Conservation (phyloP, 2,113 vertebrate genomes). For the Ornithorhynchus anatinus region DNA sequence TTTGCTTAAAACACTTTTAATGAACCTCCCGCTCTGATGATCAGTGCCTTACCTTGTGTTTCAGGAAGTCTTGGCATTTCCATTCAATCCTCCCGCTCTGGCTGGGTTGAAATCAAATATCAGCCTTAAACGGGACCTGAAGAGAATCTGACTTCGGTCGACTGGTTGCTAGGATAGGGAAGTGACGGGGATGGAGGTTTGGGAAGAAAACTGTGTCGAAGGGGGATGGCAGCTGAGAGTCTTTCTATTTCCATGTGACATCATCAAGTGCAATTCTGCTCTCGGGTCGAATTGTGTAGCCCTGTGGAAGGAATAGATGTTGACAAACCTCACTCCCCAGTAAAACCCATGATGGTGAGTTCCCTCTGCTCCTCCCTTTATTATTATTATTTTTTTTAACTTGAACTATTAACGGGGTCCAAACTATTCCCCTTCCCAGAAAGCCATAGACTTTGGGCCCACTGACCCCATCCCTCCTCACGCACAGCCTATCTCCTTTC, state of each 20-base stretch:
- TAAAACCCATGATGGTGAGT: not conserved
- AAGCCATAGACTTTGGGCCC: slow-evolving; percentile 66
- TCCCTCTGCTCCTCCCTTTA: not conserved
- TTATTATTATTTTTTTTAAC: slow-evolving; percentile 14
- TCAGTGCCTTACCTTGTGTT: too few relatives aligned
- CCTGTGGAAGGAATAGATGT: not conserved
- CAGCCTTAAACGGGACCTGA: slow-evolving; percentile 12
- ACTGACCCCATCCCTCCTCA: slow-evolving; percentile 79
- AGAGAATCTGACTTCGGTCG: not conserved
- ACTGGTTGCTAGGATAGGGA: not conserved
- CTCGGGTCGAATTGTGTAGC: not conserved
- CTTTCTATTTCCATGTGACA: not conserved
- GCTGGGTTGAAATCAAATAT: slow-evolving; percentile 23
- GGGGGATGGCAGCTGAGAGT: not conserved
- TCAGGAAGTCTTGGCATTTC: too few relatives aligned
- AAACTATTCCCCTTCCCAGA: slow-evolving; percentile 69
- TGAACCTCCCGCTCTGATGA: too few relatives aligned
- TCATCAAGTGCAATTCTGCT: not conserved
- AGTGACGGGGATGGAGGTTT: not conserved
- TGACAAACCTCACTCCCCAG: not conserved
- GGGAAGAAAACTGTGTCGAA: not conserved
- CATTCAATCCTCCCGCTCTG: slow-evolving; percentile 13
- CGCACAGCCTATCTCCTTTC: slow-evolving; percentile 78
- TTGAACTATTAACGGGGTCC: slow-evolving; percentile 53
- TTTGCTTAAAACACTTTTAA: fast-evolving